Evolutionary conservation across 2,113 vertebrate species (phyloP).

Genomic region (Sorex araneus): DNA sequence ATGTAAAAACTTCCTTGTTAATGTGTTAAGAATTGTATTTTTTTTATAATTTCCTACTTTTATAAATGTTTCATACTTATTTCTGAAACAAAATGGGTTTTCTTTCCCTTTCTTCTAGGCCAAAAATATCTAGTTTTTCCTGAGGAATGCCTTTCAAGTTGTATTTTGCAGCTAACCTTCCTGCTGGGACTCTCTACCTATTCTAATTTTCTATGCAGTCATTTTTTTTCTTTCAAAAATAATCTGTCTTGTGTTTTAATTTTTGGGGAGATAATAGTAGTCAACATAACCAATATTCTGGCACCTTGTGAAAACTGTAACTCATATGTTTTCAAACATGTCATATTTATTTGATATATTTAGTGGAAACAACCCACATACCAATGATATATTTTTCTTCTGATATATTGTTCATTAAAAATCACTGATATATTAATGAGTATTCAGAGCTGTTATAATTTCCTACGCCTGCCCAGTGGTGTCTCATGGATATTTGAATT

Average conservation of each 20-base stretch:
- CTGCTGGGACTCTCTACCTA: too few relatives aligned
- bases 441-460: not conserved
- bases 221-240: not conserved
- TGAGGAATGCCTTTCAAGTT: too few relatives aligned
- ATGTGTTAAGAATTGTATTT: not conserved
- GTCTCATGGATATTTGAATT: not conserved
- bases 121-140: too few relatives aligned
- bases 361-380: not conserved
- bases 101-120: too few relatives aligned
- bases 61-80: too few relatives aligned
- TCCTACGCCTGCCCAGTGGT: not conserved
- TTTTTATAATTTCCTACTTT: not conserved
- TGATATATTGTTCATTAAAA: not conserved
- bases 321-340: not conserved
- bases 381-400: not conserved
- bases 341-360: not conserved
- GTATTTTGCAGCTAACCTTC: too few relatives aligned
- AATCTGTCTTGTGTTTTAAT: not conserved
- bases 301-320: not conserved
- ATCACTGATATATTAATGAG: slow-evolving; percentile 10
- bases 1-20: not conserved
- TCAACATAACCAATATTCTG: not conserved
- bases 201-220: too few relatives aligned
- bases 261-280: not conserved
- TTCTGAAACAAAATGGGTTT: too few relatives aligned